Evolutionary conservation across 64 coral and sea anemone genomes (phyloP), one percentile per base, ranked within the genome.

Genomic region (Trachythela sp.): DNA sequence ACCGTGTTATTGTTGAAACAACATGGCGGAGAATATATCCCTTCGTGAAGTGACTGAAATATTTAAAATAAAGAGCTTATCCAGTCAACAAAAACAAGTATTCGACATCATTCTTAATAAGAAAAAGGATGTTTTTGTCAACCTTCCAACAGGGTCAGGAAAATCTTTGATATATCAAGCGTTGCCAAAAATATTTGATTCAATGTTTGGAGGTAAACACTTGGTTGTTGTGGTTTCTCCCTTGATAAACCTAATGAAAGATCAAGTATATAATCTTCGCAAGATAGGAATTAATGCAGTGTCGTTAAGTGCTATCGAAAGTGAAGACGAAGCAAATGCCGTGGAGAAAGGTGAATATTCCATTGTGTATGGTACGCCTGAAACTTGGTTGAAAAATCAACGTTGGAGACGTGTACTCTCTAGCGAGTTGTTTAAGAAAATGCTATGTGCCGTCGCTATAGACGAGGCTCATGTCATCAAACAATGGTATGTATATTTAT

Each of bases 401-500:
- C 8, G 32, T 15, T 80, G 75, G 75, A 35, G 75, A 35, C 31
- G 20, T 18, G 20, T 80, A 22, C 15, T 80, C 13, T 13, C 9
- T 10, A 80, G 34, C 75, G 20, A 39, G 7, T 4, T 80, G 9
- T 80, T 15, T 30, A 80, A 80, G 14, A 13, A 6, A 39, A 80
- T 13, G 14, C 2, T 80, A 13, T 37, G 75, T 35, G 75, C 33
- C 2, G 37, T 80, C 30, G 75, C 34, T 80, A 22, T 80, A 22
- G 75, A 80, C 20, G 75, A 80, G 37, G 75, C 75, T 4, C 75
- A 80, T 80, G 75, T 80, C 31, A 80, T 80, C 2, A 36, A 17
- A 36, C 33, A 80, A 36, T 80, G 75, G 75, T 80, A 80, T 80
- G 75, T 80, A 7, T 72, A 52, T 52, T 52, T 20, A n/a, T n/a